Evolutionary conservation across 2,888 invertebrate species (phyloP).

Genomic region (Drosophila meridiana): DNA sequence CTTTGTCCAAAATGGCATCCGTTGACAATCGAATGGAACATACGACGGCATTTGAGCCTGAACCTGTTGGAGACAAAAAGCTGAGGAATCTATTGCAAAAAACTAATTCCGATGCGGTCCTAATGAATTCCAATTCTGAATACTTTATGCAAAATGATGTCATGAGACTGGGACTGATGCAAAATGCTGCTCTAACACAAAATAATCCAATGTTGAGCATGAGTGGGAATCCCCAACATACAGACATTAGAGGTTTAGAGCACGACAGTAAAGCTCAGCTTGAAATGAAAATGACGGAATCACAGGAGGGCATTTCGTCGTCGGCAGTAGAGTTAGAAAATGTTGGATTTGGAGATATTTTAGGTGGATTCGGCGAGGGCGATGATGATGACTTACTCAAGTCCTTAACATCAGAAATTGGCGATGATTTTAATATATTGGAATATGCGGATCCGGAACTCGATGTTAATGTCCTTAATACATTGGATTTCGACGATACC

Average conservation of each 20-base stretch:
- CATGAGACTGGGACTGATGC: constrained; percentile 58
- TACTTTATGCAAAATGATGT: constrained; percentile 61
- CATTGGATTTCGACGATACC: constrained; percentile 91
- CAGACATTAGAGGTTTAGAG: constrained; percentile 60
- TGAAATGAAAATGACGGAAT: constrained; percentile 86
- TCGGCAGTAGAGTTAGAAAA: constrained; percentile 82
- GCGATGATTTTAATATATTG: constrained; percentile 97
- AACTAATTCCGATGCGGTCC: constrained; percentile 56
- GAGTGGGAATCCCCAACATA: constrained; percentile 57
- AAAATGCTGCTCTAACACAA: constrained; percentile 60
- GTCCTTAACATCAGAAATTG: constrained; percentile 92
- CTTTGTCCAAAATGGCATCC: constrained; percentile 45
- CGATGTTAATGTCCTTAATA: constrained; percentile 94
- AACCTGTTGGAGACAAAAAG: constrained; percentile 63
- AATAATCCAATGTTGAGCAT: constrained; percentile 75
- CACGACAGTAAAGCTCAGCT: constrained; percentile 60
- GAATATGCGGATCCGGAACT: constrained; percentile 98
- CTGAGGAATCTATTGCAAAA: constrained; percentile 68
- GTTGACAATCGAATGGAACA: constrained; percentile 57
- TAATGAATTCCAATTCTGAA: constrained; percentile 63
- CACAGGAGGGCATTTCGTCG: constrained; percentile 85
- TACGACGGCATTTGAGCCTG: constrained; percentile 51
- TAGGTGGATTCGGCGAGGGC: constrained; percentile 93
- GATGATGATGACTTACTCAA: constrained; percentile 94
- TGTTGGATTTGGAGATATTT: constrained; percentile 90